Evolutionary conservation across 2,113 vertebrate species (phyloP).

Genomic region (Channa maculata): DNA sequence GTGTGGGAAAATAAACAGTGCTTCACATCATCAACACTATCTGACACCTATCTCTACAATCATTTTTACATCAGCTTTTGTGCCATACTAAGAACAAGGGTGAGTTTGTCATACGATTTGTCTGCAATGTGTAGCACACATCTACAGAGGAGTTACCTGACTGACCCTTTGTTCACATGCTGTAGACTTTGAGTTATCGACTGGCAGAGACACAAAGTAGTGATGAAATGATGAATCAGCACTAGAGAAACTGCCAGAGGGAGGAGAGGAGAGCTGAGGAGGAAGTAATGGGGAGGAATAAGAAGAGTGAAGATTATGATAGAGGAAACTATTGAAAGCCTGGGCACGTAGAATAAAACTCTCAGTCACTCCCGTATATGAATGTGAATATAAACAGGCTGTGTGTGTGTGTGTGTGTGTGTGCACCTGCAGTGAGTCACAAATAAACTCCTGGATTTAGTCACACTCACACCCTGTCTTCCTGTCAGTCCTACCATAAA

Average conservation of each 20-base stretch:
- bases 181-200: constrained; percentile 24
- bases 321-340: constrained; percentile 53
- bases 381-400: constrained; percentile 23
- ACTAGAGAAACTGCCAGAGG: constrained; percentile 22
- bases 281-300: constrained; percentile 27
- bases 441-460: constrained; percentile 45
- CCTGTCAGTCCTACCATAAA: constrained; percentile 15
- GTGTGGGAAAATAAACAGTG: no score
- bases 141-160: constrained; percentile 29
- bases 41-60: no score
- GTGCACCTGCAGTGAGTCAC: constrained; percentile 42
- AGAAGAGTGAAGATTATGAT: constrained; percentile 52
- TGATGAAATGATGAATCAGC: constrained; percentile 60
- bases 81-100: no score
- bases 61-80: no score
- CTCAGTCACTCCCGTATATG: constrained; percentile 30
- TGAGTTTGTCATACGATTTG: constrained; percentile 17
- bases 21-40: no score
- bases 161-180: constrained; percentile 15
- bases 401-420: constrained; percentile 11
- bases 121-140: constrained; percentile 16
- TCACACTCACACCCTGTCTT: constrained; percentile 25
- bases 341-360: constrained; percentile 49
- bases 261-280: constrained; percentile 25
- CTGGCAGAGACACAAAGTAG: constrained; percentile 18